These are phyloP conservation scores for Scaptomyza tumidula DNA, from an alignment of 2,888 invertebrate genomes.

Conservation along the genomic window DNA sequence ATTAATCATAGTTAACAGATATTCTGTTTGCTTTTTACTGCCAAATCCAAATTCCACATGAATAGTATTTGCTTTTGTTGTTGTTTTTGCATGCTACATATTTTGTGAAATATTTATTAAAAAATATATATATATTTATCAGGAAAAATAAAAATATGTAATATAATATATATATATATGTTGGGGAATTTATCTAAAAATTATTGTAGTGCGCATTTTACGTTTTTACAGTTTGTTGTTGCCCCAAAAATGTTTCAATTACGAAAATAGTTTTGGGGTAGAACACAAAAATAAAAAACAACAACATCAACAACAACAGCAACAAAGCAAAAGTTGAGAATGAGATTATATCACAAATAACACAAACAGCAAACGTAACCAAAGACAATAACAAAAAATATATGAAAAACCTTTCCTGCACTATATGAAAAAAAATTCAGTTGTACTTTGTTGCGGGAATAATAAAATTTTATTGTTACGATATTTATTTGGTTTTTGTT, in stretches of 20 bases:
- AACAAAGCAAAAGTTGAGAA: slow-evolving; percentile 5
- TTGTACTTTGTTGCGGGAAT: slow-evolving; percentile 36
- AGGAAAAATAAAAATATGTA: background rate
- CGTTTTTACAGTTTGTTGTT: slow-evolving; percentile 13
- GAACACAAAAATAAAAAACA: background rate
- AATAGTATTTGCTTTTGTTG: background rate
- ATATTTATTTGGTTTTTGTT: slow-evolving; percentile 56
- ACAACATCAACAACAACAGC: background rate
- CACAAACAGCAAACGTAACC: background rate
- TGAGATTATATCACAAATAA: slow-evolving; percentile 26
- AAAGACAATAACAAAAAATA: slow-evolving; percentile 16
- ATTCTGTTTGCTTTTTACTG: background rate
- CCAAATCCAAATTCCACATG: background rate
- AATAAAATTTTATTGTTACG: slow-evolving; percentile 74
- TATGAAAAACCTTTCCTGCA: slow-evolving; percentile 23
- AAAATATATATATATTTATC: background rate
- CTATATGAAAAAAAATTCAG: slow-evolving; percentile 10
- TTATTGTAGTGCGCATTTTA: slow-evolving; percentile 13
- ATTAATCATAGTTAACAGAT: background rate
- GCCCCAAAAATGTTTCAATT: slow-evolving; percentile 65
- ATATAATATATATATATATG: background rate
- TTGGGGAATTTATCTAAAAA: slow-evolving; percentile 9
- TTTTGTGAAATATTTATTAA: slow-evolving; percentile 12
- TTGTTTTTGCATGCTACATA: background rate
- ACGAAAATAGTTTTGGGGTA: slow-evolving; percentile 42